Conservation (phyloP, 2,888 invertebrate genomes). For the Diadegma fenestrale region DNA sequence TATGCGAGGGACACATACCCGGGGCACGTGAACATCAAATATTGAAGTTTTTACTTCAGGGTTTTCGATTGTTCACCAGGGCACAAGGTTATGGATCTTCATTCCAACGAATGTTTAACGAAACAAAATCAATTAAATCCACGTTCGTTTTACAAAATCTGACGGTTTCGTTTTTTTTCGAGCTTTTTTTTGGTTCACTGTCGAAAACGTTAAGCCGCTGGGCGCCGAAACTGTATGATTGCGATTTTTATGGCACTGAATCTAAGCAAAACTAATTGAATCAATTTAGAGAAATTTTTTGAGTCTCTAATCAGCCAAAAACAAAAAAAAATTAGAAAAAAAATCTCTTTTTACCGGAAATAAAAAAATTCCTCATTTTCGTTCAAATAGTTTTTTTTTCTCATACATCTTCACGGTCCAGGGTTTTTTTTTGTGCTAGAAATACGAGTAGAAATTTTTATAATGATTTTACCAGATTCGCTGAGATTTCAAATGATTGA, state of each 20-base stretch:
- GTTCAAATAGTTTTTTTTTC: not conserved
- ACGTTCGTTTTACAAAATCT: not conserved
- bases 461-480: not conserved
- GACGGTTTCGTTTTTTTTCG: not conserved
- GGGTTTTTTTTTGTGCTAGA: not conserved
- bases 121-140: not conserved
- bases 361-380: not conserved
- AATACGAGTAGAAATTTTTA: not conserved
- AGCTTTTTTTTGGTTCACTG: not conserved
- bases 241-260: not conserved
- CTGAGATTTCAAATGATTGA: not conserved
- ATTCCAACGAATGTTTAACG: not conserved
- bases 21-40: constrained; percentile 14
- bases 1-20: constrained; percentile 12
- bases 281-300: not conserved
- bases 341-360: not conserved
- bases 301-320: no score
- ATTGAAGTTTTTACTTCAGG: constrained; percentile 1
- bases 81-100: not conserved
- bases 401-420: no score
- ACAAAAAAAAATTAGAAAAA: not conserved
- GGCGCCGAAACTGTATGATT: not conserved
- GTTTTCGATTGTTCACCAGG: not conserved
- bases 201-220: not conserved
- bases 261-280: not conserved